Conservation (phyloP, 1,140 invertebrate species). For the Drosophila obscura region DNA sequence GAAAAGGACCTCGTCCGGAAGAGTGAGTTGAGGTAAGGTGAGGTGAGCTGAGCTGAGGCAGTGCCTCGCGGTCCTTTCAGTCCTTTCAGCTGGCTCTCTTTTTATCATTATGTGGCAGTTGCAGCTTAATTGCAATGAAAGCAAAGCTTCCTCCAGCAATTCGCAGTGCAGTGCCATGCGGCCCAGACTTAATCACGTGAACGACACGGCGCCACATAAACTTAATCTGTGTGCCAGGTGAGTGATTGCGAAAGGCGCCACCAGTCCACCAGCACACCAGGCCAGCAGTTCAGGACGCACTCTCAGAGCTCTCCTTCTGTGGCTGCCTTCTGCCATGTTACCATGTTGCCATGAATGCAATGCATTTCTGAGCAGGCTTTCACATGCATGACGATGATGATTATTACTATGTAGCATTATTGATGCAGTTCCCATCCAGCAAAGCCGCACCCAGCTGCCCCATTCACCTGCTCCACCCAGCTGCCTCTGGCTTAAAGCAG, state of each 20-base stretch:
- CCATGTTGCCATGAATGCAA: too few species aligned
- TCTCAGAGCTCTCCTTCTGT: background rate
- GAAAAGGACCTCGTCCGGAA: too few species aligned
- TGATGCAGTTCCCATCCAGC: background rate
- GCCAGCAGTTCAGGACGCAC: conserved; percentile 1
- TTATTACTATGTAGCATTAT: conserved; percentile 1
- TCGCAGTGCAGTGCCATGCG: conserved; percentile 47
- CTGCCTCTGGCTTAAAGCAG: too few species aligned
- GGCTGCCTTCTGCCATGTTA: too few species aligned
- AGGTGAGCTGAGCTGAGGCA: too few species aligned
- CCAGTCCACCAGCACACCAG: too few species aligned
- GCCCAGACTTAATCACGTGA: conserved; percentile 76
- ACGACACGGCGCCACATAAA: conserved; percentile 67
- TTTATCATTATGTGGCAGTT: conserved; percentile 72
- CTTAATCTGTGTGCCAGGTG: conserved; percentile 66
- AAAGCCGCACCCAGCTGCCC: too few species aligned
- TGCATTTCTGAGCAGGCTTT: too few species aligned
- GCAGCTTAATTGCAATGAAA: conserved; percentile 78
- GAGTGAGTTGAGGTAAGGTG: too few species aligned
- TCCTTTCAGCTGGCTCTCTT: conserved; percentile 20
- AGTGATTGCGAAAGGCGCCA: conserved; percentile 42
- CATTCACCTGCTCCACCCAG: too few species aligned
- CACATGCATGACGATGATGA: conserved; percentile 2
- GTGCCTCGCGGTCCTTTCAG: conserved; percentile 7
- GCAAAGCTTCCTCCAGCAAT: conserved; percentile 70